These are phyloP conservation scores for Pterois miles DNA, from an alignment of 2,797 vertebrate species.

Conservation along the genomic window DNA sequence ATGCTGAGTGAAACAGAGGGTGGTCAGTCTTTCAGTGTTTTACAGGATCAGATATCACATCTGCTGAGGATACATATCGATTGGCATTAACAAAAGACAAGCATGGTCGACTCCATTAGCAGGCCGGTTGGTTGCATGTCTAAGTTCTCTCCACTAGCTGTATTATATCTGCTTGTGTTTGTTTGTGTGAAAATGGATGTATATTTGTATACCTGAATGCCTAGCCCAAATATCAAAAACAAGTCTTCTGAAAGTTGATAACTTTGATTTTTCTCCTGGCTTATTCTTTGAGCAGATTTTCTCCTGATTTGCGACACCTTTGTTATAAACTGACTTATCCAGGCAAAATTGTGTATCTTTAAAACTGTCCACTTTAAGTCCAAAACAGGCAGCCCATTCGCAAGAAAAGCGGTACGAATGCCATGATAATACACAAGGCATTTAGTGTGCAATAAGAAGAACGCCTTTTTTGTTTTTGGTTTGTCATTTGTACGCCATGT, in stretches of 20 bases:
- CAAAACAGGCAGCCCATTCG: too few species aligned
- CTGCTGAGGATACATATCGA: conserved; percentile 74
- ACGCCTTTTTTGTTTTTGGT: too few species aligned
- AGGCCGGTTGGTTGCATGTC: conserved; percentile 29
- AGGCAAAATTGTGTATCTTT: too few species aligned
- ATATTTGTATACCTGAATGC: background rate
- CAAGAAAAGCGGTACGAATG: too few species aligned
- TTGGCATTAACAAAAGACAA: conserved; percentile 75
- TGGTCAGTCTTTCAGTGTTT: conserved; percentile 64
- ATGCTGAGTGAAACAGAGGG: conserved; percentile 37
- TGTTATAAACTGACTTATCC: too few species aligned
- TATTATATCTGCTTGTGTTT: background rate
- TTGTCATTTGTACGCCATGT: too few species aligned
- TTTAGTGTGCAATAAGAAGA: too few species aligned
- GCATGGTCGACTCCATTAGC: conserved; percentile 71
- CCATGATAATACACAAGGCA: too few species aligned
- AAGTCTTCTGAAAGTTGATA: background rate
- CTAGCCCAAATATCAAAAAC: background rate
- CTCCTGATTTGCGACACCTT: background rate
- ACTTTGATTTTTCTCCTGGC: background rate
- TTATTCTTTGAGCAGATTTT: background rate
- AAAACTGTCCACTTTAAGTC: too few species aligned
- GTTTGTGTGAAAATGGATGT: conserved; percentile 22
- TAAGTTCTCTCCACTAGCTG: background rate
- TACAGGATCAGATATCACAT: conserved; percentile 77